phyloP scores from a whole-genome alignment of 2,797 vertebrate species.

The Bufotes viridis region DNA sequence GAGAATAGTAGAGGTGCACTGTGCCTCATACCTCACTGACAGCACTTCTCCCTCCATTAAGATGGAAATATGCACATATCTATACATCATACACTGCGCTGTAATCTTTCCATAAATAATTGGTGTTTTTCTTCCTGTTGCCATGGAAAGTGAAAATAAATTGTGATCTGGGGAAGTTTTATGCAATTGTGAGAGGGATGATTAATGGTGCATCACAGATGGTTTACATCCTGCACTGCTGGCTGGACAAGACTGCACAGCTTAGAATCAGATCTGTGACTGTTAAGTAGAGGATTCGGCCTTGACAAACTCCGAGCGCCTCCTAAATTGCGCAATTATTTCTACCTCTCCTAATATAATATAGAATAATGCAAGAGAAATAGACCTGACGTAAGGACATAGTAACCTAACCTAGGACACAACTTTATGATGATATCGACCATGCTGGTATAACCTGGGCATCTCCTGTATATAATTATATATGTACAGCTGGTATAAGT shows the following conservation, averaged over 20 bases:
- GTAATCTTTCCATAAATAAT: not conserved
- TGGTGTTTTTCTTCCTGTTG: not conserved
- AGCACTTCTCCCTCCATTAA: too few species aligned
- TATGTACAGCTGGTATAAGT: not conserved
- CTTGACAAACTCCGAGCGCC: not conserved
- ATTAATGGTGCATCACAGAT: constrained; percentile 11
- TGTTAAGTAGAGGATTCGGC: not conserved
- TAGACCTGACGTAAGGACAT: not conserved
- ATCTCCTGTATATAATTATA: not conserved
- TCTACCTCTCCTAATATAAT: not conserved
- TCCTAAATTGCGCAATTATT: not conserved
- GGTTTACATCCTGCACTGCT: constrained; percentile 5
- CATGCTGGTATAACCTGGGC: not conserved
- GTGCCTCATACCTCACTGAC: too few species aligned
- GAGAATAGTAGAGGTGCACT: not conserved
- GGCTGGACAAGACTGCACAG: not conserved
- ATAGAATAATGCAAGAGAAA: not conserved
- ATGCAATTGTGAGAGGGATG: not conserved
- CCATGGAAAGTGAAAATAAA: not conserved
- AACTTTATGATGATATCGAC: not conserved
- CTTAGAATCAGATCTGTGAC: not conserved
- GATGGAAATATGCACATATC: not conserved
- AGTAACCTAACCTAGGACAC: not conserved
- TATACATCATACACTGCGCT: not conserved
- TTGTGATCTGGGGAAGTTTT: not conserved